These are phyloP conservation scores for Drepana arcuata DNA, from an alignment of 1,140 invertebrate species.

Conservation along the genomic window DNA sequence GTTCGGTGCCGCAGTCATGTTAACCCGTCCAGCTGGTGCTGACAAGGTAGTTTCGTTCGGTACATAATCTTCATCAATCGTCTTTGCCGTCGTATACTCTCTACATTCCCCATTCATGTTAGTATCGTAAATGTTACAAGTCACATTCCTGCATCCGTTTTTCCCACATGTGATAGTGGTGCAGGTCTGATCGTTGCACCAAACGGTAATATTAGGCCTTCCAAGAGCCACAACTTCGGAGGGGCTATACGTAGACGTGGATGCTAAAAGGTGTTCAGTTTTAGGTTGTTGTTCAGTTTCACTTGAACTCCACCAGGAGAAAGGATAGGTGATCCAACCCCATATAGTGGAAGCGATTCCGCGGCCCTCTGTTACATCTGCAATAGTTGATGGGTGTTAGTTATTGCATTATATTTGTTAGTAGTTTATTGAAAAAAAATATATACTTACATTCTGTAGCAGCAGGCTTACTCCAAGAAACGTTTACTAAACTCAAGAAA, in stretches of 20 bases:
- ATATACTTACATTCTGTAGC: constrained; percentile 33
- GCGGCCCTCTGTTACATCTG: constrained; percentile 48
- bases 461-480: constrained; percentile 32
- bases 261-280: constrained; percentile 19
- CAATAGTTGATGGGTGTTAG: constrained; percentile 33
- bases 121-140: constrained; percentile 67
- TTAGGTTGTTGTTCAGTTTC: constrained; percentile 19
- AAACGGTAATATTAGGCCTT: constrained; percentile 49
- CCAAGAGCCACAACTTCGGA: constrained; percentile 36
- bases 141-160: constrained; percentile 44
- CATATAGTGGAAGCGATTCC: constrained; percentile 58
- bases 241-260: constrained; percentile 13
- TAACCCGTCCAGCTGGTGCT: too few relatives aligned
- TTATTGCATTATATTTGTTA: background rate
- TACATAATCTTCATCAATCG: too few relatives aligned
- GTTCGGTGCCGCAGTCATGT: too few relatives aligned
- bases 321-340: constrained; percentile 66
- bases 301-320: constrained; percentile 49
- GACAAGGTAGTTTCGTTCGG: constrained; percentile 3
- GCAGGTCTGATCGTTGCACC: constrained; percentile 65
- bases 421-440: background rate
- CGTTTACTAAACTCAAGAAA: constrained; percentile 29
- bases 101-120: constrained; percentile 61
- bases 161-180: constrained; percentile 56
- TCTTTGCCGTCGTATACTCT: constrained; percentile 50